These are phyloP conservation scores for Paralichthys olivaceus DNA, from an alignment of 2,113 vertebrate species.

Conservation along the genomic window DNA sequence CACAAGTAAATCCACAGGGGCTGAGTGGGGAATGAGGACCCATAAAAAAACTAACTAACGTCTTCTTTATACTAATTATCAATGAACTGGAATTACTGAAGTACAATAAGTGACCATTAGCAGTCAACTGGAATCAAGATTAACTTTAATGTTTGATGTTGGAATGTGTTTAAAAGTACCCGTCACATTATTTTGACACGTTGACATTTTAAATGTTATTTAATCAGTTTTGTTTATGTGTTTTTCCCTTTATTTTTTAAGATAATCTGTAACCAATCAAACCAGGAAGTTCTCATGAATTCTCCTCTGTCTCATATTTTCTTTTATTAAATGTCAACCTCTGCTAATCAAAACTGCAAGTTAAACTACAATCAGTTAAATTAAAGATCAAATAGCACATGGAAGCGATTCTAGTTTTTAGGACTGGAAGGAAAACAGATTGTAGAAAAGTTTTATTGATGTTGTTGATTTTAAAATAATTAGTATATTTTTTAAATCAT, in stretches of 20 bases:
- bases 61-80: not conserved
- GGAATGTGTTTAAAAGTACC: too few relatives aligned
- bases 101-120: not conserved
- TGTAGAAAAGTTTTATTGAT: not conserved
- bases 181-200: too few relatives aligned
- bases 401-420: not conserved
- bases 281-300: not conserved
- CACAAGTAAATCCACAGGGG: slow-evolving; percentile 23
- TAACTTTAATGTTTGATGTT: too few relatives aligned
- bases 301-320: too few relatives aligned
- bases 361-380: not conserved
- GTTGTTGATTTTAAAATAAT: not conserved
- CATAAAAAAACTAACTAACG: not conserved
- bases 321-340: not conserved
- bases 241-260: too few relatives aligned
- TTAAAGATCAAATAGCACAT: not conserved
- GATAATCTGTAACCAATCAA: too few relatives aligned
- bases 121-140: too few relatives aligned
- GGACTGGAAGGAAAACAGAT: too few relatives aligned
- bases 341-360: not conserved
- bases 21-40: slow-evolving; percentile 4
- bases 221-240: too few relatives aligned
- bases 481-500: too few relatives aligned
- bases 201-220: too few relatives aligned
- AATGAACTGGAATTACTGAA: not conserved